phyloP scores from a whole-genome alignment of 2,113 vertebrate genomes.

The Octodon degus region DNA sequence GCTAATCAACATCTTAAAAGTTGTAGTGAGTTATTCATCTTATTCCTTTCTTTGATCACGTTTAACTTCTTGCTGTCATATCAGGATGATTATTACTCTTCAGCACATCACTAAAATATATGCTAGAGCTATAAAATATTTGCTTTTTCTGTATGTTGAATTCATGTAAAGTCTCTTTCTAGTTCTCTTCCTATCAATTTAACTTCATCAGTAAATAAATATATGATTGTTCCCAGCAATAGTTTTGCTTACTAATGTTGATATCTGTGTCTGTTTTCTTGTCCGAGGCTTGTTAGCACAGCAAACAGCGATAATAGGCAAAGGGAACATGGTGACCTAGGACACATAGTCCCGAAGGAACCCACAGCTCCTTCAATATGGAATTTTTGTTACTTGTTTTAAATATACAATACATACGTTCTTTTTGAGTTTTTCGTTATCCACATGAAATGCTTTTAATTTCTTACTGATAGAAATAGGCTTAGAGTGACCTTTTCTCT shows the following conservation, averaged over 20 bases:
- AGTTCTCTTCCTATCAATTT: slow-evolving; percentile 35
- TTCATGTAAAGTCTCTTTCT: neutral
- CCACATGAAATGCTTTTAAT: slow-evolving; percentile 56
- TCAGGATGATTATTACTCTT: neutral
- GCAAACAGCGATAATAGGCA: slow-evolving; percentile 78
- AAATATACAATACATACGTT: slow-evolving; percentile 75
- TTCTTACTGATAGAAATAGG: slow-evolving; percentile 8
- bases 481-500: neutral
- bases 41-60: slow-evolving; percentile 37
- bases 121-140: slow-evolving; percentile 9
- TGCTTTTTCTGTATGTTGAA: slow-evolving; percentile 53
- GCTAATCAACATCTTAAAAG: slow-evolving; percentile 76
- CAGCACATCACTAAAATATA: slow-evolving; percentile 34
- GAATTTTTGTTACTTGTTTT: slow-evolving; percentile 72
- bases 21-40: slow-evolving; percentile 63
- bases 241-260: slow-evolving; percentile 80
- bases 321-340: slow-evolving; percentile 83
- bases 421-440: slow-evolving; percentile 75
- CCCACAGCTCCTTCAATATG: slow-evolving; percentile 73
- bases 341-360: slow-evolving; percentile 77
- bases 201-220: slow-evolving; percentile 60
- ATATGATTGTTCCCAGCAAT: slow-evolving; percentile 64
- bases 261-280: slow-evolving; percentile 81
- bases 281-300: slow-evolving; percentile 79
- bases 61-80: slow-evolving; percentile 51